Evolutionary conservation across 1,140 invertebrate species (phyloP), one percentile per base, ranked within the genome.

Genomic region (Neomicropteryx cornuta): DNA sequence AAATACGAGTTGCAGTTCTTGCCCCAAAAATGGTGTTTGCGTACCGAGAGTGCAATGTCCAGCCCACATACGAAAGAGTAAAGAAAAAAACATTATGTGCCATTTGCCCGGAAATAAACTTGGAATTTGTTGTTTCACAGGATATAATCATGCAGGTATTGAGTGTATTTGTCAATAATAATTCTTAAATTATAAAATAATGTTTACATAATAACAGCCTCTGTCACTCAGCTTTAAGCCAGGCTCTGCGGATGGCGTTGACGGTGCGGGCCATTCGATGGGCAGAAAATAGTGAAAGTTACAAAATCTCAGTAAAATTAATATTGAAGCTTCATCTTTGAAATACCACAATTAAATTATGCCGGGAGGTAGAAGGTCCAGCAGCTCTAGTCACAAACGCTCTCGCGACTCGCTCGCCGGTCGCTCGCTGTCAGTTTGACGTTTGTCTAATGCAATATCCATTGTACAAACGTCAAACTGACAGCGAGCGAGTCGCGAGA

Each of bases 1-100:
- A n/a, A n/a, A n/a, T n/a, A n/a, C n/a, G n/a, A n/a, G n/a, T n/a
- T n/a, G n/a, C n/a, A n/a, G n/a, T n/a, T n/a, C n/a, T n/a, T 74
- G 71, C 42, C 58, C 58, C 0, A 52, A 57, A 5, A 46, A 50
- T 13, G 60, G 71, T 0, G 39, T 44, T 11, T 79, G 75, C 44
- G 69, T 74, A 1, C 66, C 73, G 0, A 62, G 58, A 39, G 67
- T 79, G n/a, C 69, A 73, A 48, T 79, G 75, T 48, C 75, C 76
- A 1, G 75, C 73, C 0, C 73, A 75, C 47, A 49, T 76, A 1
- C 50, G 67, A 10, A 54, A 63, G 38, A 43, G 47, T 5, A 52
- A n/a, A n/a, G n/a, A 53, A 1, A 45, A 54, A 5, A 60, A 66
- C 36, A 59, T 62, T 5, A 51, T 53, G 8, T 77, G 76, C 34